Evolutionary conservation across 2,888 invertebrate species (phyloP), one percentile per base, ranked within the genome.

Genomic region (Alcis repandata): DNA sequence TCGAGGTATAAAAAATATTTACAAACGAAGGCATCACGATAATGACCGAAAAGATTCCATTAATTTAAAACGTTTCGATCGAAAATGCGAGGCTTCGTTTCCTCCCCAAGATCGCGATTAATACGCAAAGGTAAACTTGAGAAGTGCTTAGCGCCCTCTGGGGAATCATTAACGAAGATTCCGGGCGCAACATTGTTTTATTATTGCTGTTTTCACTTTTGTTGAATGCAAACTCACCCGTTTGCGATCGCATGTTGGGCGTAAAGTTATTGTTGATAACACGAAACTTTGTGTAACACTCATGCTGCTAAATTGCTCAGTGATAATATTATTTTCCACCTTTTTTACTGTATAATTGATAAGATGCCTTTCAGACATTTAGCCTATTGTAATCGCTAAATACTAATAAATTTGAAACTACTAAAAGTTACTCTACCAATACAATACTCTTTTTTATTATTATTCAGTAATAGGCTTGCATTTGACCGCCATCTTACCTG

Each of bases 101-200:
- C 78, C 79, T 76, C 62, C 57, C 67, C 72, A 51, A 79, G 80
- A 78, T 78, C 73, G 70, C 79, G 73, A 80, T 83, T 78, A 80
- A 81, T 79, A 76, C 74, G 69, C 69, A 74, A 79, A 78, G 76
- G 74, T 79, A 74, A 73, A 73, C 68, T 70, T 73, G 73, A 77
- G 77, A 75, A 77, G 77, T 78, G 74, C 74, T 79, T 63, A 72
- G 51, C 67, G 57, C 53, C 71, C 68, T 67, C 72, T 61, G 51
- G 75, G 66, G 78, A 69, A 73, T 79, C 78, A 79, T 84, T 83
- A 83, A 76, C 78, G 76, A 78, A 79, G 78, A 80, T 76, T 79
- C 72, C 68, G 66, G 72, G 68, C 71, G 69, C 71, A 78, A 76
- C 72, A 79, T 72, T 79, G 74, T 83, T 79, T 76, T 73, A 71